Percentiles rank a stretch among this genome's conserved stretches.
These are phyloP conservation scores for Belgica antarctica DNA, from an alignment of 2,888 invertebrate genomes.

Conservation along the genomic window DNA sequence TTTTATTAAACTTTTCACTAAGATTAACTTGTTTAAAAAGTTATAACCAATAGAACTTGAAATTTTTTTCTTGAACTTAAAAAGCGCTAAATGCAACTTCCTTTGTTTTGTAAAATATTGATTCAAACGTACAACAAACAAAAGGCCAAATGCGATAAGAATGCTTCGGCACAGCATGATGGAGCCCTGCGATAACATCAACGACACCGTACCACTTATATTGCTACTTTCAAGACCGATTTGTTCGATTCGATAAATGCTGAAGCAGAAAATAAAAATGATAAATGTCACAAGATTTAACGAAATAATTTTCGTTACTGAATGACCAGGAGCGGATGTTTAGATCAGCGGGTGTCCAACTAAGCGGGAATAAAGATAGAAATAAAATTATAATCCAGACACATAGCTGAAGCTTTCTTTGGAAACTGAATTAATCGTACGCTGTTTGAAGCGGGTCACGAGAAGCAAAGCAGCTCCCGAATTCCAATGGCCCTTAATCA, in stretches of 20 bases:
- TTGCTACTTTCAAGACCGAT: background rate
- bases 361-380: slow-evolving; percentile 7
- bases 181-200: slow-evolving; percentile 20
- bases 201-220: no score
- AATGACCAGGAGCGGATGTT: slow-evolving; percentile 37
- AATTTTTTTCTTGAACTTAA: no score
- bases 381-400: slow-evolving; percentile 27
- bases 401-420: background rate
- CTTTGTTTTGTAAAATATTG: no score
- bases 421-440: no score
- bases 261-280: slow-evolving; percentile 18
- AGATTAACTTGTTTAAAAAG: no score
- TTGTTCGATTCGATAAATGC: slow-evolving; percentile 5
- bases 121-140: no score
- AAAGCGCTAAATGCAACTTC: no score
- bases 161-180: slow-evolving; percentile 34
- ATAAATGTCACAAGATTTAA: slow-evolving; percentile 43
- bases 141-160: slow-evolving; percentile 20
- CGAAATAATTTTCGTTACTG: slow-evolving; percentile 41
- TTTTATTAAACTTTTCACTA: no score
- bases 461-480: background rate
- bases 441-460: no score
- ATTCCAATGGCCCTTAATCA: slow-evolving; percentile 18
- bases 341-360: background rate
- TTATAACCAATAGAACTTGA: no score